A percentile compares a stretch with the other conserved stretches of the same genome.
Evolutionary conservation across 2,888 invertebrate species (phyloP).

Genomic region (Hydroisotoma schaefferi): DNA sequence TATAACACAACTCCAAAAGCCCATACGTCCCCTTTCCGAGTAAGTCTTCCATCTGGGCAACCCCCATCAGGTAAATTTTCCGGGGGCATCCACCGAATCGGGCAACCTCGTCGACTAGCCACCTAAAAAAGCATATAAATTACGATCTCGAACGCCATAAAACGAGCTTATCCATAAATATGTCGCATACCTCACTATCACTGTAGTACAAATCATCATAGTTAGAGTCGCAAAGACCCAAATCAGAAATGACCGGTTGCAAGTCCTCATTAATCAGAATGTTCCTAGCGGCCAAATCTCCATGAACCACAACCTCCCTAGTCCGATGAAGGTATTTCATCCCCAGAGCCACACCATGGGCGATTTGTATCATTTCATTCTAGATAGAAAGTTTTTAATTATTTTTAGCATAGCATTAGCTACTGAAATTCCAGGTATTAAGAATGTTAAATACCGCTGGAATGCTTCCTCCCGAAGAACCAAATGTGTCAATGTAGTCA

Average conservation of each 20-base stretch:
- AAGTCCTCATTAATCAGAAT: neutral
- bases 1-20: conserved; percentile 10
- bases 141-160: too few relatives aligned
- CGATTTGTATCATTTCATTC: conserved; percentile 6
- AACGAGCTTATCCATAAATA: too few relatives aligned
- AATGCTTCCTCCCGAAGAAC: neutral
- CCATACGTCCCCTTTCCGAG: conserved; percentile 11
- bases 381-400: neutral
- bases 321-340: conserved; percentile 9
- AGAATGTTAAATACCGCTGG: neutral
- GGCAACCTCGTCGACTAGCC: neutral
- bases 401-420: too few relatives aligned
- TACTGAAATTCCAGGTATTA: too few relatives aligned
- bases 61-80: conserved; percentile 3
- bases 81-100: conserved; percentile 15
- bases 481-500: neutral
- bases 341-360: neutral
- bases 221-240: neutral
- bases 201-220: conserved; percentile 4
- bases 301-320: neutral
- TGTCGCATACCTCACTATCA: neutral
- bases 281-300: conserved; percentile 10
- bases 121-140: too few relatives aligned
- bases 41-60: neutral
- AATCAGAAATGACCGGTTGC: conserved; percentile 6